Percentiles rank a stretch among this genome's conserved stretches.
These are phyloP conservation scores for Athripsodes cinereus DNA, from an alignment of 2,888 invertebrate species.

Conservation along the genomic window DNA sequence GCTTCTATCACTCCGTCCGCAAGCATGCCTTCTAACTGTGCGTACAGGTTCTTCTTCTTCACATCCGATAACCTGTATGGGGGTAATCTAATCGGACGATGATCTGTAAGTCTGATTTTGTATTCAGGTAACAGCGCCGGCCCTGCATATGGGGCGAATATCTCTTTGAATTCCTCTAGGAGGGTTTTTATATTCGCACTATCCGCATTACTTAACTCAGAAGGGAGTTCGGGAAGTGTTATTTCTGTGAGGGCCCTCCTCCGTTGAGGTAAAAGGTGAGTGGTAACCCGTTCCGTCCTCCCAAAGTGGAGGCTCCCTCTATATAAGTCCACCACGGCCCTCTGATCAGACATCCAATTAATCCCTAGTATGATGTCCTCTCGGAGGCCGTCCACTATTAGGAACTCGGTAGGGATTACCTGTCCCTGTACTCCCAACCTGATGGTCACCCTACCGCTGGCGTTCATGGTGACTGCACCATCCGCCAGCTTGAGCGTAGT, in stretches of 20 bases:
- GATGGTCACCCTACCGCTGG: too few species aligned
- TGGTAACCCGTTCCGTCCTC: not conserved
- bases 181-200: not conserved
- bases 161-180: not conserved
- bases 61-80: not conserved
- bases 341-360: not conserved
- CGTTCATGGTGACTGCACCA: too few species aligned
- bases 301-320: not conserved
- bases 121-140: not conserved
- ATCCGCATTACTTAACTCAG: not conserved
- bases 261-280: not conserved
- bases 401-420: too few species aligned
- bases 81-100: not conserved
- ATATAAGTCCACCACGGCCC: too few species aligned
- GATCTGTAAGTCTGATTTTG: not conserved
- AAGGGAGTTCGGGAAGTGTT: too few species aligned
- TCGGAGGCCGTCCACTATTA: not conserved
- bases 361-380: not conserved
- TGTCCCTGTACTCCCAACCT: too few species aligned
- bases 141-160: not conserved
- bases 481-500: too few species aligned
- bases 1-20: too few species aligned
- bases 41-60: too few species aligned
- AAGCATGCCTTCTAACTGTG: too few species aligned
- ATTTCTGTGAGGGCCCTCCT: not conserved